phyloP scores from a whole-genome alignment of 1,140 invertebrate genomes.

The Homarus americanus region DNA sequence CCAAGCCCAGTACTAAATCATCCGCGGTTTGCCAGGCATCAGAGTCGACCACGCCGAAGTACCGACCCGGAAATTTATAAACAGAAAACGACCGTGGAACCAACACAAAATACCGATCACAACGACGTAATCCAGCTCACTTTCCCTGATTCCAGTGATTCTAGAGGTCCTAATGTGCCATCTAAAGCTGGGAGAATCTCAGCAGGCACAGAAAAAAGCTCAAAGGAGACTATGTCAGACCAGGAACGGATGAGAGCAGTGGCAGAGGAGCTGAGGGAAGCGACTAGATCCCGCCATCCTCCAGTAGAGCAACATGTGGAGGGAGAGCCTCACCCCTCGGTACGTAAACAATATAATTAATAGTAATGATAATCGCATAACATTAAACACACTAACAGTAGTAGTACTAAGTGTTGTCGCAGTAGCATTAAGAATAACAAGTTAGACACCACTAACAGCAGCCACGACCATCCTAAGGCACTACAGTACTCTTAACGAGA shows the following conservation, averaged over 20 bases:
- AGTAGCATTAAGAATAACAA: too few species aligned
- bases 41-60: neutral
- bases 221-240: conserved; percentile 6
- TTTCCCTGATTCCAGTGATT: neutral
- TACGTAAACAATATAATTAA: neutral
- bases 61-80: neutral
- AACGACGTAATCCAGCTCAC: too few species aligned
- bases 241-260: conserved; percentile 10
- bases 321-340: conserved; percentile 44
- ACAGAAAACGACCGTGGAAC: neutral
- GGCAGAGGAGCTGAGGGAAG: conserved; percentile 15
- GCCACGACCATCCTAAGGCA: too few species aligned
- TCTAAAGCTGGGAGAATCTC: neutral
- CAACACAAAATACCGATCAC: neutral
- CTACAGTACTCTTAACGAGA: too few species aligned
- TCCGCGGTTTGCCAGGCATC: neutral
- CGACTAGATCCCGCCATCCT: conserved; percentile 5
- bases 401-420: neutral
- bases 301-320: conserved; percentile 9
- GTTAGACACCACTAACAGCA: too few species aligned
- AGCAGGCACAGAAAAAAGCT: neutral
- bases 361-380: neutral
- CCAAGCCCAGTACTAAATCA: neutral
- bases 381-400: neutral
- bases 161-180: neutral